Base-by-base conservation (phyloP, 2,888 invertebrate species). In the Tachina lurida region DNA sequence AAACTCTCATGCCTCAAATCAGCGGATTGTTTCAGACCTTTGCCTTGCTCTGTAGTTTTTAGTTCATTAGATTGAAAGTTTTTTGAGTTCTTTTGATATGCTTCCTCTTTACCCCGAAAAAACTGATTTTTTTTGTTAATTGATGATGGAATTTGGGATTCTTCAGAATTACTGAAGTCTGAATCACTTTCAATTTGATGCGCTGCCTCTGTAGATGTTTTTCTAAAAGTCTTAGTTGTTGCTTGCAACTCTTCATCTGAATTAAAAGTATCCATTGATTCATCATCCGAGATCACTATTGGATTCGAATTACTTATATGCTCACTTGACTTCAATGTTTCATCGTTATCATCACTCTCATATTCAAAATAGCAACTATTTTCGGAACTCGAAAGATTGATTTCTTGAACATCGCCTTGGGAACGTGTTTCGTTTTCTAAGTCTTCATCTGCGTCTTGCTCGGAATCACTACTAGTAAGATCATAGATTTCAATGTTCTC, bases 311-410 rank as follows among this genome's bases (percentile, higher is more conserved):
- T n/a, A 43, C 43, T 74, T 2, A 7, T 10, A 2, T 13, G 52
- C 15, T 39, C 54, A 54, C 10, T 41, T 22, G 49, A 3, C 0
- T 54, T 15, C 10, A 31, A 13, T 43, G 1, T 15, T 43, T n/a
- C 60, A 22, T 63, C 39, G 7, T 45, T 31, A 5, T 74, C 22
- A 13, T 74, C 43, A 17, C 45, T 19, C 0, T 62, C 81, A 54
- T 54, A 54, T 54, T 81, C 81, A 22, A 47, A 75, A 54, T 15
- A n/a, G 12, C 19, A 54, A 47, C 15, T 54, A 39, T 52, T 81
- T 31, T 49, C 60, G 0, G 67, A 81, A 62, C 54, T 47, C 2
- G 56, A 65, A 3, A 22, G n/a, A 9, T 17, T n/a, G 12, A 8
- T 43, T 13, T n/a, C 47, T 31, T 19, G n/a, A 9, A 13, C 19